Base-by-base conservation (phyloP, 2,888 invertebrate genomes). In the Eupithecia centaureata region DNA sequence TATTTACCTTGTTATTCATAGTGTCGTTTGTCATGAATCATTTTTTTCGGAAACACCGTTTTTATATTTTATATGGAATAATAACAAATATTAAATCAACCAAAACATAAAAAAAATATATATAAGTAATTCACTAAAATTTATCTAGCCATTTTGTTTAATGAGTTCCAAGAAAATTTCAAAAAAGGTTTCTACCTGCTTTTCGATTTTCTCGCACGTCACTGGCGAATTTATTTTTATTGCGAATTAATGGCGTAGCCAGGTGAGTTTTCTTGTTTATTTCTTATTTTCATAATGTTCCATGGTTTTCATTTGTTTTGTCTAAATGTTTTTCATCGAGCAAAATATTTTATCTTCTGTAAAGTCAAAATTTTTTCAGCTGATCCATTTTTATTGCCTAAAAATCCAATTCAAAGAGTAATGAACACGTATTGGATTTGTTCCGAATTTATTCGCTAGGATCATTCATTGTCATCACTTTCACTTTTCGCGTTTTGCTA, bases 221-320 rank as follows among this genome's bases (percentile, higher is more conserved):
- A 74, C 74, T 77, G 64, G 54, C 59, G 67, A 71, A 85, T 91
- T 91, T 91, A 91, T 92, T 92, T 92, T 92, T 93, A 92, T 89
- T 93, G 90, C 92, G 92, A 92, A 93, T 91, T 91, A 93, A 93
- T 93, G 93, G 93, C 93, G 92, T 93, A 93, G 93, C 92, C 91
- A 92, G 92, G 93, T 93, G 89, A 92, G 93, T 89, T 90, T 91
- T 87, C 89, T 92, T 92, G 91, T 92, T 92, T 92, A 90, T 93
- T 91, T 92, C 91, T 84, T 88, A 87, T 87, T 70, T 92, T 91
- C 88, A 86, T 88, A 83, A 85, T 84, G 90, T 92, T 92, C 92
- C 85, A 91, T 85, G 82, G 87, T 83, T 85, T 92, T 92, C 93
- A 92, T 83, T 93, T 92, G 93, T 93, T 92, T 93, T 92, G 85